These are phyloP conservation scores for Drosophila niveifrons DNA, from an alignment of 2,888 invertebrate genomes.

Conservation along the genomic window DNA sequence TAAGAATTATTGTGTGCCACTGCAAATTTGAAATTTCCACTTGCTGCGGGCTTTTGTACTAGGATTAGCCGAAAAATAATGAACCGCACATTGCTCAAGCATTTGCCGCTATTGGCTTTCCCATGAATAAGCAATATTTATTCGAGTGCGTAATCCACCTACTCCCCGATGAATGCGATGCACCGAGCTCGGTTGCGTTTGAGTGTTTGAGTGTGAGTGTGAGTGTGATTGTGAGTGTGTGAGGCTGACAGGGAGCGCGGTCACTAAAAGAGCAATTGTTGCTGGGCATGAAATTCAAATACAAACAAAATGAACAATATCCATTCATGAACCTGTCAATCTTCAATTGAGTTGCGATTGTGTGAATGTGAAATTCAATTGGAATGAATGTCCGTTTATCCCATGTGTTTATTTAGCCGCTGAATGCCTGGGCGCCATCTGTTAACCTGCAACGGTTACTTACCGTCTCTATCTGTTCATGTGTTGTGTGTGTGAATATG, in stretches of 20 bases:
- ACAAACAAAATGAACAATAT: slow-evolving; percentile 74
- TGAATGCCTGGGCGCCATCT: slow-evolving; percentile 75
- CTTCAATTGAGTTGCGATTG: slow-evolving; percentile 72
- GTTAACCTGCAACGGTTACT: slow-evolving; percentile 56
- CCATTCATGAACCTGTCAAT: slow-evolving; percentile 81
- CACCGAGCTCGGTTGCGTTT: slow-evolving; percentile 7
- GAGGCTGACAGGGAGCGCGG: slow-evolving; percentile 28
- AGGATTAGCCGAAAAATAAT: slow-evolving; percentile 71
- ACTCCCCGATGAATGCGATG: slow-evolving; percentile 22
- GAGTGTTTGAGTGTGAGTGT: slow-evolving; percentile 50
- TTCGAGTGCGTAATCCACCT: slow-evolving; percentile 72
- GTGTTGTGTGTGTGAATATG: slow-evolving; percentile 5
- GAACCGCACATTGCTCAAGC: slow-evolving; percentile 62
- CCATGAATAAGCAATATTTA: slow-evolving; percentile 71
- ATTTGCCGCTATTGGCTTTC: slow-evolving; percentile 66
- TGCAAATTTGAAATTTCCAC: slow-evolving; percentile 47
- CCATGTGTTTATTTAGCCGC: slow-evolving; percentile 71
- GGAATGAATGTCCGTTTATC: slow-evolving; percentile 44
- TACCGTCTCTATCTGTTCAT: slow-evolving; percentile 28
- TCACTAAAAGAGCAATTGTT: slow-evolving; percentile 76
- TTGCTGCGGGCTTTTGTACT: slow-evolving; percentile 50
- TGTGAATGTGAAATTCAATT: slow-evolving; percentile 60
- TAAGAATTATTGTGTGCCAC: slow-evolving; percentile 18
- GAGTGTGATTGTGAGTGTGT: slow-evolving; percentile 52
- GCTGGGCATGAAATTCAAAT: slow-evolving; percentile 69